Conservation (phyloP, 2,888 invertebrate genomes). For the Orthosia gothica region DNA sequence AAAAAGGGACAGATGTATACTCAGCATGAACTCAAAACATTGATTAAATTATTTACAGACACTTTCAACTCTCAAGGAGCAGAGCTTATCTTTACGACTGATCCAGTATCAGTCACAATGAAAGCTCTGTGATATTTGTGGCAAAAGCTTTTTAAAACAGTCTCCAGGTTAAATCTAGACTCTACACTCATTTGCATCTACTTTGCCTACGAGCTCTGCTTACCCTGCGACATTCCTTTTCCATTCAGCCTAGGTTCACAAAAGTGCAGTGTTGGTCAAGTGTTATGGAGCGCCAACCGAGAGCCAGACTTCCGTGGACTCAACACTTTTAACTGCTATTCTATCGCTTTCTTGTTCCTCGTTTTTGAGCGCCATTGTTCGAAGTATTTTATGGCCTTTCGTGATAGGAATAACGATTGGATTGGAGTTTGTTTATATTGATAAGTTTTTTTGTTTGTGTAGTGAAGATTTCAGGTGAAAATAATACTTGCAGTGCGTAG, state of each 20-base stretch:
- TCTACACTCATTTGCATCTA: background rate
- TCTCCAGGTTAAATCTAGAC: background rate
- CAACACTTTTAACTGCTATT: slow-evolving; percentile 71
- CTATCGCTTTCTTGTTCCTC: slow-evolving; percentile 65
- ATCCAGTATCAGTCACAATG: too few species aligned
- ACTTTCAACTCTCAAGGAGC: too few species aligned
- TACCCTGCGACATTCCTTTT: slow-evolving; percentile 5
- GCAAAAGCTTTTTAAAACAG: background rate
- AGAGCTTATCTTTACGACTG: too few species aligned
- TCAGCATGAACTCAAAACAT: too few species aligned
- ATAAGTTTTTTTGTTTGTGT: background rate
- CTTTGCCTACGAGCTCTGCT: background rate
- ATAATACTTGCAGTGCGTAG: too few species aligned
- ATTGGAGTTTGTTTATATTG: slow-evolving; percentile 7
- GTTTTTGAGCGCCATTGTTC: slow-evolving; percentile 54
- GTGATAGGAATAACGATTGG: slow-evolving; percentile 30
- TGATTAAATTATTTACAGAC: too few species aligned
- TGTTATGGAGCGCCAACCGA: slow-evolving; percentile 73
- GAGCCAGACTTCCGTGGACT: slow-evolving; percentile 76
- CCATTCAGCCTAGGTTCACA: slow-evolving; percentile 43
- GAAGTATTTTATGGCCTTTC: slow-evolving; percentile 51
- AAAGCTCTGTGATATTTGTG: background rate
- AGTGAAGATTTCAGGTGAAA: background rate
- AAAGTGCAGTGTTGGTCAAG: slow-evolving; percentile 65
- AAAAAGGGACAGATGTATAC: too few species aligned